Evolutionary conservation across 30 jellyfish, hydroid and myxozoan genomes (phyloP).

Genomic region (Aurelia aurita): DNA sequence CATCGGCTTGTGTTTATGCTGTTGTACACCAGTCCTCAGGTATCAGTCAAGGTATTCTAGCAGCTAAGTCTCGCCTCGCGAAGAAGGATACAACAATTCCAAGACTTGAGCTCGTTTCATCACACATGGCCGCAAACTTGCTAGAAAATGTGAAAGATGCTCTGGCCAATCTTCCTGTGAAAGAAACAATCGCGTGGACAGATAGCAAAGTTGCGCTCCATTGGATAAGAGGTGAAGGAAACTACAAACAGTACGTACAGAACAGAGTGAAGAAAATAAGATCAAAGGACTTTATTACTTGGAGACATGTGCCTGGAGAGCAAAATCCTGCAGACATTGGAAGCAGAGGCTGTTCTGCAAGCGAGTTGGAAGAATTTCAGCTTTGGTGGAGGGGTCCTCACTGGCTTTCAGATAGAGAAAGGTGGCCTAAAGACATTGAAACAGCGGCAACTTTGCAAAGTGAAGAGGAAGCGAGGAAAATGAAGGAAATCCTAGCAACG

Average conservation of each 20-base stretch:
- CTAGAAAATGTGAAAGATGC: background rate
- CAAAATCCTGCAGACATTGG: slow-evolving; percentile 66
- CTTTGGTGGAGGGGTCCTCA: slow-evolving; percentile 15
- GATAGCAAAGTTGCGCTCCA: slow-evolving; percentile 28
- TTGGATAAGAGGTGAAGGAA: slow-evolving; percentile 5
- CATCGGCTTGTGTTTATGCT: slow-evolving; percentile 1
- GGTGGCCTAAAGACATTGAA: background rate
- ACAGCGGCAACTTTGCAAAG: background rate
- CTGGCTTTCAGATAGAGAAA: background rate
- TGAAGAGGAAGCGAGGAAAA: background rate
- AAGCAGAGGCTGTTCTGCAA: background rate
- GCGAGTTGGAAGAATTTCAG: background rate
- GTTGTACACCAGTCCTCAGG: background rate
- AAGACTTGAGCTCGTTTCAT: slow-evolving; percentile 59
- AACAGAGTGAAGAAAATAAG: slow-evolving; percentile 27
- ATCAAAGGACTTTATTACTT: background rate
- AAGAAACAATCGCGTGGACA: slow-evolving; percentile 1
- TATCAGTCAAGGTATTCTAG: slow-evolving; percentile 7
- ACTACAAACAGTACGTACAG: slow-evolving; percentile 3
- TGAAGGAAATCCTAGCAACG: slow-evolving; percentile 1
- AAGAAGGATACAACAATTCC: slow-evolving; percentile 16
- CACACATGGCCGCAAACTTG: slow-evolving; percentile 73
- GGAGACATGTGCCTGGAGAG: slow-evolving; percentile 20
- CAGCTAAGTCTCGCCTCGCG: background rate
- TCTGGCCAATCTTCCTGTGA: background rate